Evolutionary conservation across 1,140 invertebrate genomes (phyloP).

Genomic region (Battus philenor): DNA sequence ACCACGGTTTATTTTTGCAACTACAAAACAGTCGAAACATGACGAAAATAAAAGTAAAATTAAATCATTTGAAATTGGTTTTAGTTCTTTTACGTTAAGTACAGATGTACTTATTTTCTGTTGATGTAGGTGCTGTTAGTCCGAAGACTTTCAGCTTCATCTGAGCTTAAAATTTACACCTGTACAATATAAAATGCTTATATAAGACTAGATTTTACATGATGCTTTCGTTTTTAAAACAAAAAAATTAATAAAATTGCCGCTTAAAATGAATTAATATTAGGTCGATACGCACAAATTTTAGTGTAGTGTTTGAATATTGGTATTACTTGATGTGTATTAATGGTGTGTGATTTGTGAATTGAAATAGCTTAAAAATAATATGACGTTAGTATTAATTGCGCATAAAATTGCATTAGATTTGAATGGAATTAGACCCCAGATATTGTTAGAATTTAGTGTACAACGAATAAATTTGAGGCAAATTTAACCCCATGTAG

Average conservation of each 20-base stretch:
- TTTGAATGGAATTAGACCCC: neutral
- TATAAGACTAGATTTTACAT: neutral
- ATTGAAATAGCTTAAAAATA: constrained; percentile 12
- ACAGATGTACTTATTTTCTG: too few relatives aligned
- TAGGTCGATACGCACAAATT: constrained; percentile 72
- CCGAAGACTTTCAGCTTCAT: too few relatives aligned
- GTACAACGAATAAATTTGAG: constrained; percentile 12
- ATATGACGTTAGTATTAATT: neutral
- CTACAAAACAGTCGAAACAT: too few relatives aligned
- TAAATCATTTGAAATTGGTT: too few relatives aligned
- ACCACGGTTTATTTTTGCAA: too few relatives aligned
- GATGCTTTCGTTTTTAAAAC: neutral
- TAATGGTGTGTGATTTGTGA: constrained; percentile 22
- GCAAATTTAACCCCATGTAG: constrained; percentile 3
- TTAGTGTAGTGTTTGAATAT: constrained; percentile 49
- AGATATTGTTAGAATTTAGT: constrained; percentile 7
- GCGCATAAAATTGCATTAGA: neutral
- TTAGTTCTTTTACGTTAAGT: too few relatives aligned
- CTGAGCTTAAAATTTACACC: too few relatives aligned
- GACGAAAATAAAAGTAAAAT: too few relatives aligned
- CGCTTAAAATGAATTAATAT: constrained; percentile 29
- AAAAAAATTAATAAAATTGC: constrained; percentile 6
- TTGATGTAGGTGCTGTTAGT: too few relatives aligned
- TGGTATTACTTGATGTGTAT: constrained; percentile 26
- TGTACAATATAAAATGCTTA: constrained; percentile 18